Evolutionary conservation across 1,140 invertebrate genomes (phyloP).

Genomic region (Neodiprion virginianus): DNA sequence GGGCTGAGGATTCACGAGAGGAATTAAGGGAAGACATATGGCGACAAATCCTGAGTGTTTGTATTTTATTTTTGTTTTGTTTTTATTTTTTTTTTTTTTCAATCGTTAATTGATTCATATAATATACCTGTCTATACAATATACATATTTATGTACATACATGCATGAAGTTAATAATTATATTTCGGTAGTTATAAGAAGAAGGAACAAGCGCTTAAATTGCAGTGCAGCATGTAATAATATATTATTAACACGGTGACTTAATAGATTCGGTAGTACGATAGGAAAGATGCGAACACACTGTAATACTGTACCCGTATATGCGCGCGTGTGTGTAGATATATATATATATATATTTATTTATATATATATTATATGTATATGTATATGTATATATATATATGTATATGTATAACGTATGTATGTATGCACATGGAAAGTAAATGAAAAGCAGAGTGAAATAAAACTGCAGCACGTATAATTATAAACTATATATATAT

Average conservation of each 20-base stretch:
- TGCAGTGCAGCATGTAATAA: conserved; percentile 2
- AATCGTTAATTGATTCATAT: conserved; percentile 6
- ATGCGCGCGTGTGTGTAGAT: conserved; percentile 5
- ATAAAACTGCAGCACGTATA: neutral
- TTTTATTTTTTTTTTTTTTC: conserved; percentile 3
- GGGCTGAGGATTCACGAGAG: neutral
- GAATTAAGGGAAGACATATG: too few relatives aligned
- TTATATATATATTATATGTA: conserved; percentile 1
- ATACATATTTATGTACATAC: neutral
- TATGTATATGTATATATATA: neutral
- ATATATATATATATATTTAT: conserved; percentile 8
- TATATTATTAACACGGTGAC: neutral
- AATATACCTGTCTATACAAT: neutral
- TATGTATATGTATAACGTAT: neutral
- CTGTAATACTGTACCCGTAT: conserved; percentile 16
- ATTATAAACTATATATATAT: neutral
- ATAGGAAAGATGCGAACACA: neutral
- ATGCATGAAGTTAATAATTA: conserved; percentile 18
- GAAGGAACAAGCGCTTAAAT: conserved; percentile 11
- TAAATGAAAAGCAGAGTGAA: too few relatives aligned
- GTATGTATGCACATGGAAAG: neutral
- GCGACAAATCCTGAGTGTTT: too few relatives aligned
- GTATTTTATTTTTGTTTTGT: neutral
- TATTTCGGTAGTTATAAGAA: neutral
- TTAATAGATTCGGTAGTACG: too few relatives aligned